Conservation (phyloP, 2,113 vertebrate species). For the Pollimyrus isidori region DNA sequence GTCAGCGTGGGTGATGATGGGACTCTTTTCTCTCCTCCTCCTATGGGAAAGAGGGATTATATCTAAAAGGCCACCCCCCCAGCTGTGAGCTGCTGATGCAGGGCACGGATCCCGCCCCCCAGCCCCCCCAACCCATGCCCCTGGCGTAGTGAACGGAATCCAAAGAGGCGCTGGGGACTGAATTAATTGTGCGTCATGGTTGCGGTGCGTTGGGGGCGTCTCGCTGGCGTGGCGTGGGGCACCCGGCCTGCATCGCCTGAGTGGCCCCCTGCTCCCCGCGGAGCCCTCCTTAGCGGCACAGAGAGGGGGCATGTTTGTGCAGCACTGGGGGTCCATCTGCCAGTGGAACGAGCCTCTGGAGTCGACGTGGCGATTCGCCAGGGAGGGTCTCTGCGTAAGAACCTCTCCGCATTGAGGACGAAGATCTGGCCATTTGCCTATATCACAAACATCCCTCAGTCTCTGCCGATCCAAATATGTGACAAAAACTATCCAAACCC, state of each 20-base stretch:
- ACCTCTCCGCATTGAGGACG: not conserved
- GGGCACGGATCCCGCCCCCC: constrained; percentile 12
- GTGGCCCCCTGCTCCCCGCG: constrained; percentile 48
- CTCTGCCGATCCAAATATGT: not conserved
- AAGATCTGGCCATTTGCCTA: not conserved
- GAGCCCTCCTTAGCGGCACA: constrained; percentile 37
- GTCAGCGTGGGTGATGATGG: not conserved
- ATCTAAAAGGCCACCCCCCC: constrained; percentile 60
- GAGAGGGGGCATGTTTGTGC: constrained; percentile 34
- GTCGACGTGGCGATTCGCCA: not conserved
- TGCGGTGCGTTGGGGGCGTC: not conserved
- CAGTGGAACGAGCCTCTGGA: constrained; percentile 45
- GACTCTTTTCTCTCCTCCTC: not conserved
- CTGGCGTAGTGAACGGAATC: constrained; percentile 65
- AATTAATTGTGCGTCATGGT: constrained; percentile 57
- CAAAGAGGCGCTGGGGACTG: constrained; percentile 68
- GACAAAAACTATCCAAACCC: not conserved
- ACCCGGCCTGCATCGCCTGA: constrained; percentile 62
- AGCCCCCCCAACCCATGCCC: constrained; percentile 42
- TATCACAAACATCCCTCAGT: not conserved
- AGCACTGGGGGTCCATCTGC: constrained; percentile 49
- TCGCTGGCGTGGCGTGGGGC: not conserved
- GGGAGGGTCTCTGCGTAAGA: constrained; percentile 26
- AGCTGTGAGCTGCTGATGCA: constrained; percentile 48
- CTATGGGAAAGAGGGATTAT: constrained; percentile 38